These are phyloP conservation scores for Leptopterna dolabrata DNA, from an alignment of 2,888 invertebrate genomes.

Conservation along the genomic window DNA sequence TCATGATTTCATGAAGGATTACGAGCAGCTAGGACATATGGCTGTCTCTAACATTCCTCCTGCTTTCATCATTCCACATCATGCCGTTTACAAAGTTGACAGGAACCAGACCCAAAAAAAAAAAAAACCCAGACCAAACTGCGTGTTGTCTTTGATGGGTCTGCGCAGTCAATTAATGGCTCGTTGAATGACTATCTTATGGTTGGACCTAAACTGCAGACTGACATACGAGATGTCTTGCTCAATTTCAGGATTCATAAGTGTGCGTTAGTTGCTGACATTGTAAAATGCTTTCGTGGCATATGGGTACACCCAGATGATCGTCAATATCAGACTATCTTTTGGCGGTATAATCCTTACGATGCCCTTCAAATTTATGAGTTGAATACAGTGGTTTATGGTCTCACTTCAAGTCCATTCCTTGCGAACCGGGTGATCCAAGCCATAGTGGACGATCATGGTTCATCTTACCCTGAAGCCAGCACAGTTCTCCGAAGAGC, in stretches of 20 bases:
- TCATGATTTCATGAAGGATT: constrained; percentile 26
- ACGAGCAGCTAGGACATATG: not conserved
- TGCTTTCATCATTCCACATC: constrained; percentile 10
- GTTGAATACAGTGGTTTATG: constrained; percentile 62
- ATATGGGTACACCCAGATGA: constrained; percentile 49
- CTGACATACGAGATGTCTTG: not conserved
- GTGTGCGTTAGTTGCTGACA: not conserved
- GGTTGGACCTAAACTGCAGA: not conserved
- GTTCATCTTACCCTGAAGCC: constrained; percentile 58
- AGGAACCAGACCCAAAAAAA: no score
- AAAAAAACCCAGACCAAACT: not conserved
- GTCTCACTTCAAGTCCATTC: constrained; percentile 62
- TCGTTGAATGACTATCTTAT: not conserved
- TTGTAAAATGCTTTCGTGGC: not conserved
- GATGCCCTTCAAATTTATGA: constrained; percentile 59
- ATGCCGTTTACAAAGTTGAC: not conserved
- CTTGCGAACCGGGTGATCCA: constrained; percentile 59
- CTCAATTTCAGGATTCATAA: not conserved
- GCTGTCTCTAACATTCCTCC: not conserved
- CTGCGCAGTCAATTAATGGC: constrained; percentile 8
- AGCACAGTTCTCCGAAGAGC: constrained; percentile 55
- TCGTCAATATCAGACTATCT: constrained; percentile 61
- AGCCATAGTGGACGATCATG: constrained; percentile 60
- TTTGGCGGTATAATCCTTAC: constrained; percentile 60
- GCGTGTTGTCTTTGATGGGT: not conserved